phyloP scores from a whole-genome alignment of 2,888 invertebrate species.

The Chrysolina americana region DNA sequence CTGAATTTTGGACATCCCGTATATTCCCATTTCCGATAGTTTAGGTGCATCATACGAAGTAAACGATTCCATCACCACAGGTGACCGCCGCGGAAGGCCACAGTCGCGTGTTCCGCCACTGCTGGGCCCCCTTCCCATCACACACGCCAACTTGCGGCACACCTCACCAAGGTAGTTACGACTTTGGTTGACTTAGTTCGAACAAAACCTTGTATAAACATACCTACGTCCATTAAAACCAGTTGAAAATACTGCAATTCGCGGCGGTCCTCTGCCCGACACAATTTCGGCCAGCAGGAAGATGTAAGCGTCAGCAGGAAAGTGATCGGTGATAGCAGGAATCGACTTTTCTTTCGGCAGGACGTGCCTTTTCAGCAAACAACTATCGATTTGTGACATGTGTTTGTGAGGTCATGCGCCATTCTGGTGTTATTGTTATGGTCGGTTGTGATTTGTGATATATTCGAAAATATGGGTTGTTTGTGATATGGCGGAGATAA shows the following conservation, averaged over 20 bases:
- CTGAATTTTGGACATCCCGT: no score
- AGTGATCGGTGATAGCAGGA: conserved; percentile 39
- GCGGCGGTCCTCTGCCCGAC: conserved; percentile 36
- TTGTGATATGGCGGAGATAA: conserved; percentile 73
- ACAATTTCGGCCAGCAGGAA: conserved; percentile 44
- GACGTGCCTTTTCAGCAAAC: conserved; percentile 56
- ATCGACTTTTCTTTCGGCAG: conserved; percentile 40
- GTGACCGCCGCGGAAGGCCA: not conserved
- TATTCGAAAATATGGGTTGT: conserved; percentile 38
- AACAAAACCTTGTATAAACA: conserved; percentile 56
- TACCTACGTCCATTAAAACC: conserved; percentile 38
- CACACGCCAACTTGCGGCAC: conserved; percentile 55
- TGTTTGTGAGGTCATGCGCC: conserved; percentile 54
- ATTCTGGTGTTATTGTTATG: conserved; percentile 45
- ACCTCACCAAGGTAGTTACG: conserved; percentile 60
- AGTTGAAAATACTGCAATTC: conserved; percentile 44
- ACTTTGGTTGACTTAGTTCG: conserved; percentile 58
- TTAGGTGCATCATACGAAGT: no score
- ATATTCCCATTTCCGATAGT: no score
- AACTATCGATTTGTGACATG: conserved; percentile 58
- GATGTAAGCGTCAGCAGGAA: conserved; percentile 47
- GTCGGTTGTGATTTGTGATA: conserved; percentile 40
- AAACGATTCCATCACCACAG: no score
- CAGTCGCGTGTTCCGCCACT: conserved; percentile 39
- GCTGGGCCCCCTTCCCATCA: conserved; percentile 53